These are phyloP conservation scores for Percopsis omiscomaycus DNA, from an alignment of 2,797 vertebrate genomes.

Conservation along the genomic window DNA sequence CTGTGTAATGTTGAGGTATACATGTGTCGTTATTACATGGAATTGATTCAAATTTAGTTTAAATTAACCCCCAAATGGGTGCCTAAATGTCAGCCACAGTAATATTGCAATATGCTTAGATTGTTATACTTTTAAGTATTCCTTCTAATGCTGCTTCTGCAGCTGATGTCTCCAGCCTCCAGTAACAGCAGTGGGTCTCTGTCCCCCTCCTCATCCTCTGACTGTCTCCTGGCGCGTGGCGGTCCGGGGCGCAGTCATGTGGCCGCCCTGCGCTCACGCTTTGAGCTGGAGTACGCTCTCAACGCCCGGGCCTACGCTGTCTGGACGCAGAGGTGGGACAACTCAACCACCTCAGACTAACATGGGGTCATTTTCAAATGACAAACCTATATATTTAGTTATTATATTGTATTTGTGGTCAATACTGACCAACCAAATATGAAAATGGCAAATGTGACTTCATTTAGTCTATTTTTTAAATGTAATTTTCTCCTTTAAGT, in stretches of 20 bases:
- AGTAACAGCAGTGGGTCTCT: slow-evolving; percentile 95
- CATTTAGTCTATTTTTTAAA: no score
- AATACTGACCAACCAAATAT: no score
- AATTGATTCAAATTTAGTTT: no score
- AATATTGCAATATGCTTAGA: background rate
- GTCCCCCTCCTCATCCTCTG: slow-evolving; percentile 89
- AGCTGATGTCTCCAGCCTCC: slow-evolving; percentile 93
- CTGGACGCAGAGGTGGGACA: slow-evolving; percentile 83
- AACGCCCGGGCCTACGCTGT: slow-evolving; percentile 81
- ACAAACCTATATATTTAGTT: no score
- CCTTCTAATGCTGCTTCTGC: slow-evolving; percentile 10
- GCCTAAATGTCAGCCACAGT: background rate
- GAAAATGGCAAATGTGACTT: no score
- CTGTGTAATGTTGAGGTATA: slow-evolving; percentile 91
- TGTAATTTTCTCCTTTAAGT: no score
- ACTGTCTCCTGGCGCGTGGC: slow-evolving; percentile 81
- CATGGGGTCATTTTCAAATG: no score
- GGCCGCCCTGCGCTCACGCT: slow-evolving; percentile 86
- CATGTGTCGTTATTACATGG: background rate
- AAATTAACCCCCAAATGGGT: no score
- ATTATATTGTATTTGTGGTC: no score
- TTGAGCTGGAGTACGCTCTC: slow-evolving; percentile 90
- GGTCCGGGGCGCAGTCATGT: slow-evolving; percentile 90
- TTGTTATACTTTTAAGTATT: no score
- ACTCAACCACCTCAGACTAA: slow-evolving; percentile 5